Conservation (phyloP, 2,113 vertebrate genomes). For the Leucoraja erinaceus region DNA sequence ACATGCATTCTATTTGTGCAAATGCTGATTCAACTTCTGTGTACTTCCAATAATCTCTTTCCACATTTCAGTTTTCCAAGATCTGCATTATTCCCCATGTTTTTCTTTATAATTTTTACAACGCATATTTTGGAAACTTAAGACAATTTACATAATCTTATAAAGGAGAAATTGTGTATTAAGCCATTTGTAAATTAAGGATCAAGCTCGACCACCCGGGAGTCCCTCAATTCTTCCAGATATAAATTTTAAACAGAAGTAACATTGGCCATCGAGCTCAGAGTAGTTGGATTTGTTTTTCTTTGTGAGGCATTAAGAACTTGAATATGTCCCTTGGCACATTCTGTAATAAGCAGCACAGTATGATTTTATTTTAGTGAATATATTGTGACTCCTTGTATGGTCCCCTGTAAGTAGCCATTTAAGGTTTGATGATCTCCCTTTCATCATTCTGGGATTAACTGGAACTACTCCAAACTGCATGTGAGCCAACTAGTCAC, state of each 20-base stretch:
- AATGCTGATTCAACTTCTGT: background rate
- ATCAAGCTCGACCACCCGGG: background rate
- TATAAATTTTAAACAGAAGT: background rate
- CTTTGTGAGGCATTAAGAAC: background rate
- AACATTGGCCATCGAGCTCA: background rate
- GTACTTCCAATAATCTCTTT: background rate
- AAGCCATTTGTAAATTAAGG: background rate
- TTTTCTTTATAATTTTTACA: background rate
- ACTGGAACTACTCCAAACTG: background rate
- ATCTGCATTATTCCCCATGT: background rate
- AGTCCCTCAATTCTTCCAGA: background rate
- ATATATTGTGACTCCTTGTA: background rate
- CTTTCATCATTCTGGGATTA: background rate
- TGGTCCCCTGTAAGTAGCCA: background rate
- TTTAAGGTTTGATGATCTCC: background rate
- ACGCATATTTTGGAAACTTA: background rate
- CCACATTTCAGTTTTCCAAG: background rate
- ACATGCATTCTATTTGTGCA: background rate
- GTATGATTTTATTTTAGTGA: background rate
- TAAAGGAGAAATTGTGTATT: background rate
- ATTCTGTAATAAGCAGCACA: conserved; percentile 6
- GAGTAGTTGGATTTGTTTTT: background rate
- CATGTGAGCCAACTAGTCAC: too few species aligned
- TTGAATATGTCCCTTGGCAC: background rate
- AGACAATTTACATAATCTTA: background rate